Percentiles rank a stretch among this genome's conserved stretches.
phyloP scores from a whole-genome alignment of 2,888 invertebrate species.

The Drosophila nigricruria region DNA sequence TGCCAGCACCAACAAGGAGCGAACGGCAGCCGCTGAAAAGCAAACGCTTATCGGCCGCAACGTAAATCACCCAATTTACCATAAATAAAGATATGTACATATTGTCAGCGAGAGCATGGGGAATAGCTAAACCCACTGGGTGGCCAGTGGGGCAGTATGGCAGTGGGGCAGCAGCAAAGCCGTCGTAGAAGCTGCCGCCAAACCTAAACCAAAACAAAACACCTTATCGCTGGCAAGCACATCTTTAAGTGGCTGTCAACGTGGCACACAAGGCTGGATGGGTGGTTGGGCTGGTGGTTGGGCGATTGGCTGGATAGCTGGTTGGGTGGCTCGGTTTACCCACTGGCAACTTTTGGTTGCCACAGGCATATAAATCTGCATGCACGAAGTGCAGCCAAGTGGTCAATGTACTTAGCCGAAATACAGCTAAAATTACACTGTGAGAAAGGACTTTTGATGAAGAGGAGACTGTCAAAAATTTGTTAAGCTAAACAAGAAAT shows the following conservation, averaged over 20 bases:
- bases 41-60: slow-evolving; percentile 79
- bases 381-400: slow-evolving; percentile 42
- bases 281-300: background rate
- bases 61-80: slow-evolving; percentile 83
- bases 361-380: slow-evolving; percentile 64
- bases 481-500: background rate
- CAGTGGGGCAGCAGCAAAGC: slow-evolving; percentile 9
- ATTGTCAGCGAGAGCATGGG: slow-evolving; percentile 60
- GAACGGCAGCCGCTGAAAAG: slow-evolving; percentile 71
- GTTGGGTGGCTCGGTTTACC: slow-evolving; percentile 10
- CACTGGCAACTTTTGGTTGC: slow-evolving; percentile 38
- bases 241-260: slow-evolving; percentile 83
- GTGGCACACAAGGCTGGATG: slow-evolving; percentile 27
- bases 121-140: background rate
- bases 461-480: background rate
- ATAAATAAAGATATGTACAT: slow-evolving; percentile 81
- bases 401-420: slow-evolving; percentile 8
- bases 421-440: slow-evolving; percentile 22
- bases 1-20: slow-evolving; percentile 29
- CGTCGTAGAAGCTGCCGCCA: slow-evolving; percentile 21
- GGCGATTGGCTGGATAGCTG: background rate
- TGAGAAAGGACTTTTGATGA: background rate
- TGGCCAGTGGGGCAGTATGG: background rate
- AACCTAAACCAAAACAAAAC: slow-evolving; percentile 65
- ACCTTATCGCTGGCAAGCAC: slow-evolving; percentile 75